A percentile compares a stretch with the other conserved stretches of the same genome.
phyloP scores from a whole-genome alignment of 1,140 invertebrate species.

The Brachionus plicatilis region DNA sequence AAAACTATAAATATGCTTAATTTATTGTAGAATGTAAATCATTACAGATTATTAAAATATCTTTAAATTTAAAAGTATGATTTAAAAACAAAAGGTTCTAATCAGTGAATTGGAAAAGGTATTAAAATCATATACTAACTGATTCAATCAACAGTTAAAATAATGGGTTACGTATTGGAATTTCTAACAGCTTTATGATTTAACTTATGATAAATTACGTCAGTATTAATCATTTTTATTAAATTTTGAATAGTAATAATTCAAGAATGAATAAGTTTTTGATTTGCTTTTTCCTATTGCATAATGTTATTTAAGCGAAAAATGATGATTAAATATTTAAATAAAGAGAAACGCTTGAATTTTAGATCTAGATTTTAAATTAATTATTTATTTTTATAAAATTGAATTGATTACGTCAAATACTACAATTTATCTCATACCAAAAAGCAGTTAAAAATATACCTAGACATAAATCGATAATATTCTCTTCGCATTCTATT shows the following conservation, averaged over 20 bases:
- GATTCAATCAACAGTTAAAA: neutral
- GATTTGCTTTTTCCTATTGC: neutral
- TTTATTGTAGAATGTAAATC: neutral
- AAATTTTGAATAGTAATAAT: neutral
- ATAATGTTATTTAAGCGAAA: neutral
- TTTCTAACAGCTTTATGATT: neutral
- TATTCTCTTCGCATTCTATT: neutral
- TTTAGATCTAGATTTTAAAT: neutral
- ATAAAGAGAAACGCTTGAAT: neutral
- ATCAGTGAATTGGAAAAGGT: neutral
- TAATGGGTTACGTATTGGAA: neutral
- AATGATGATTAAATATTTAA: neutral
- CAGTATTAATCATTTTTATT: neutral
- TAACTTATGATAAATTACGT: neutral
- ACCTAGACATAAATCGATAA: neutral
- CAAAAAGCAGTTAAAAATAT: neutral
- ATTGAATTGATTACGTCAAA: neutral
- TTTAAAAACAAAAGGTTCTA: neutral
- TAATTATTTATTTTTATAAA: slow-evolving; percentile 2
- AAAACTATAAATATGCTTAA: too few relatives aligned
- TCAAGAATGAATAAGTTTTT: neutral
- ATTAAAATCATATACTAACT: neutral
- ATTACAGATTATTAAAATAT: neutral
- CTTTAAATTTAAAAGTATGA: neutral
- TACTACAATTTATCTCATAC: neutral